Conservation (phyloP, 2,113 vertebrate genomes). For the Oophaga pumilio region DNA sequence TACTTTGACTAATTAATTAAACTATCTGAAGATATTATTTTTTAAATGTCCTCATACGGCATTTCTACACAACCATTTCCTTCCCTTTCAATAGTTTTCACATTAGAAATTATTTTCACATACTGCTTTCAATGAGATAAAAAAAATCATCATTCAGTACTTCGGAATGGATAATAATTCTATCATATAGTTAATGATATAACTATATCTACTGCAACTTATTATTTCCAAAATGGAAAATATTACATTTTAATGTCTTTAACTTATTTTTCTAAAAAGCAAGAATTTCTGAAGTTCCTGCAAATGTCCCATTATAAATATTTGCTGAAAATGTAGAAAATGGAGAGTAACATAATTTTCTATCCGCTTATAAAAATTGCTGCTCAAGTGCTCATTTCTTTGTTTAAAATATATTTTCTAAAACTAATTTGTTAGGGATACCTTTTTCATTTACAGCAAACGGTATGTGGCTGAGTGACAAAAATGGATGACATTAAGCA, state of each 20-base stretch:
- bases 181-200: not conserved
- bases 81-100: not conserved
- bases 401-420: not conserved
- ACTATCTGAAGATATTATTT: conserved; percentile 27
- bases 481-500: not conserved
- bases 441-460: not conserved
- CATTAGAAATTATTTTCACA: conserved; percentile 1
- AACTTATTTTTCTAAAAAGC: not conserved
- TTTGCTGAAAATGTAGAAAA: not conserved
- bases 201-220: not conserved
- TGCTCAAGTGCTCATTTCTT: not conserved
- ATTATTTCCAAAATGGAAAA: not conserved
- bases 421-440: not conserved
- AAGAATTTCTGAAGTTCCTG: not conserved
- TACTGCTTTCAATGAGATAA: not conserved
- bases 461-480: not conserved
- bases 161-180: not conserved
- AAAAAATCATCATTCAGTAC: not conserved
- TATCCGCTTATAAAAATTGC: not conserved
- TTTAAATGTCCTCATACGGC: not conserved
- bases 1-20: conserved; percentile 39
- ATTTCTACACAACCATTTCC: not conserved
- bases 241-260: not conserved
- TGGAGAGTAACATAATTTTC: not conserved
- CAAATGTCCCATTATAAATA: not conserved